Evolutionary conservation across 2,888 invertebrate species (phyloP).

Genomic region (Abrostola triplasia): DNA sequence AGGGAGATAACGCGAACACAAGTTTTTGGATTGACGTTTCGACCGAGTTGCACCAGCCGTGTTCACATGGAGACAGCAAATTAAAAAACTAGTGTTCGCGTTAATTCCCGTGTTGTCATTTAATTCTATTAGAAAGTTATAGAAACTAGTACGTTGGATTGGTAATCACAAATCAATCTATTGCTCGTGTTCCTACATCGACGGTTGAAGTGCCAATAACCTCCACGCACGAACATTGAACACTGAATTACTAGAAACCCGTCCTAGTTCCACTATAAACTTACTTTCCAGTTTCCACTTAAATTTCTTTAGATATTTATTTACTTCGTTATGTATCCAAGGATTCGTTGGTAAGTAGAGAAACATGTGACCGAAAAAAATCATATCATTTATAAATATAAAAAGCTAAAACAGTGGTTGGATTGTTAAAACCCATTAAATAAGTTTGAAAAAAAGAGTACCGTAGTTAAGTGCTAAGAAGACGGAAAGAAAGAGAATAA

Average conservation of each 20-base stretch:
- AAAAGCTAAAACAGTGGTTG: too few species aligned
- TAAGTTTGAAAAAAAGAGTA: too few species aligned
- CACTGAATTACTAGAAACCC: slow-evolving; percentile 34
- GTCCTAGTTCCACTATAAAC: slow-evolving; percentile 20
- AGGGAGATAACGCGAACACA: too few species aligned
- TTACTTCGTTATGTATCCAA: neutral
- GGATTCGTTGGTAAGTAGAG: neutral
- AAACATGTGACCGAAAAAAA: neutral
- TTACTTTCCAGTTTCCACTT: slow-evolving; percentile 26
- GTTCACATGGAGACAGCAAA: neutral
- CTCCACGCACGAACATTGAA: slow-evolving; percentile 15
- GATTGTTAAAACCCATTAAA: too few species aligned
- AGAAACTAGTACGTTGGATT: slow-evolving; percentile 20
- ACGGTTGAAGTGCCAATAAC: slow-evolving; percentile 39
- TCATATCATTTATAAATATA: too few species aligned
- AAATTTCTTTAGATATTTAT: slow-evolving; percentile 29
- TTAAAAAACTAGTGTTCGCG: too few species aligned
- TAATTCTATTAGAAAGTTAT: slow-evolving; percentile 43
- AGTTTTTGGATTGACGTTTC: too few species aligned
- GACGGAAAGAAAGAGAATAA: too few species aligned
- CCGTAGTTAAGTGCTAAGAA: too few species aligned
- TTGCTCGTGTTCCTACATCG: slow-evolving; percentile 37
- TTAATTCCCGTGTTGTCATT: too few species aligned
- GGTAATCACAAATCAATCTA: slow-evolving; percentile 48
- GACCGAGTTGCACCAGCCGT: too few species aligned